Base-by-base conservation (phyloP, 2,797 vertebrate species). In the Intellagama lesueurii region DNA sequence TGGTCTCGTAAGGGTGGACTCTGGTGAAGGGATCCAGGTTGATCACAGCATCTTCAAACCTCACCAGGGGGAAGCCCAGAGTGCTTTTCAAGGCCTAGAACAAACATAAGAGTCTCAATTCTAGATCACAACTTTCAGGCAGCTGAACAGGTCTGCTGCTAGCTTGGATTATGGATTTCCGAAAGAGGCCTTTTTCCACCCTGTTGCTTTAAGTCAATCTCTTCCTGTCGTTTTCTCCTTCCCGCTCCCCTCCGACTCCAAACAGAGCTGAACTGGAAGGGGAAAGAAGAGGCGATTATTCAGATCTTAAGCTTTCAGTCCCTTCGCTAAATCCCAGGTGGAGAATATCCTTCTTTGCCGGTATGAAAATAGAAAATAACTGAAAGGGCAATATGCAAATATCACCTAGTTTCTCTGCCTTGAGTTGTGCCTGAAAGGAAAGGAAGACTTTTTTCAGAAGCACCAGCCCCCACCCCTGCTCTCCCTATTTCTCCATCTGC, bases 1-100 rank as follows among this genome's bases (percentile, higher is more conserved):
- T 98, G 7, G 99, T 99, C 96, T 99, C 99, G 1, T 99, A 99
- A 0, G 99, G 99, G 93, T 99, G 99, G 7, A 99, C 99, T 80
- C 98, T 96, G 49, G 98, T 99, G 94, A 98, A 99, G 0, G 99
- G 99, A 90, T 99, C 99, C 98, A 99, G 97, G 93, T 99, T 98
- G 92, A 99, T 98, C 94, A 99, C 97, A 0, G 99, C 99, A 30
- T 99, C 99, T 95, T 99, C 99, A 92, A 99, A 99, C 1, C 98
- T 97, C 90, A 99, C 97, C 70, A 99, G 94, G 44, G 98, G 99
- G 86, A 99, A 98, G 6, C 99, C 99, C 94, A 99, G 94, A 0
- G 98, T 98, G 80, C 98, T 98, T 95, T 99, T 99, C 90, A 99
- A 89, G 35, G 97, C 98, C 99, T 98, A 70, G 24, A 88, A 68